Evolutionary conservation across 2,888 invertebrate genomes (phyloP), one percentile per base, ranked within the genome.

Genomic region (Heliconius charithonia): DNA sequence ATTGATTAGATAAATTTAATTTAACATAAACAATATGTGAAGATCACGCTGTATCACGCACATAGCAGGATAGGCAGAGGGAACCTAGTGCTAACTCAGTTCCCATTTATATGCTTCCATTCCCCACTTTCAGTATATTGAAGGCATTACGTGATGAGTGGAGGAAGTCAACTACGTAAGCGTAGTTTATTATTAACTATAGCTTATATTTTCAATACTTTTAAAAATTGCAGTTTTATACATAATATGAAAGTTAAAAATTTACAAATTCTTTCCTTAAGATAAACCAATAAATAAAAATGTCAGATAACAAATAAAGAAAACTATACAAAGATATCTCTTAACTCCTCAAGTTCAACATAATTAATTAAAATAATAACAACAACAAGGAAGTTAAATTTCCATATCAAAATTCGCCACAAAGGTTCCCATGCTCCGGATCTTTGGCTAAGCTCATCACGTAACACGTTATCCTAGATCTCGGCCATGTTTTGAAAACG

Each of bases 311-410:
- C 2, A 22, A 3, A 22, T n/a, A 56, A 56, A 3, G 22, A 56
- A 37, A 37, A 37, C 37, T 16, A 59, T 59, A 12, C 1, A 67
- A 67, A 29, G 22, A 67, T 37, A 10, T 32, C 13, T 32, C 12
- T 32, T n/a, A 37, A 37, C 10, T 22, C 13, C 25, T 41, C 25
- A 41, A 67, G 16, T 69, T 69, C 98, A 99, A 97, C 97, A 99
- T 99, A 94, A 80, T 45, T 66, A 75, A 25, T 37, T 56, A 65
- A 71, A 76, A 56, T 59, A 73, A 77, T 13, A 22, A 76, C 62
- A 66, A 77, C 7, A 12, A 59, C 65, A 66, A 83, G 81, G 74
- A 78, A 69, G 86, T 87, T 88, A 16, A 25, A 4, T 62, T 37
- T 89, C 86, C 88, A 82, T 86, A 84, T 86, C 37, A 85, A 86